Evolutionary conservation across 1,140 invertebrate genomes (phyloP), one percentile per base, ranked within the genome.

Genomic region (Steinernema feltiae): DNA sequence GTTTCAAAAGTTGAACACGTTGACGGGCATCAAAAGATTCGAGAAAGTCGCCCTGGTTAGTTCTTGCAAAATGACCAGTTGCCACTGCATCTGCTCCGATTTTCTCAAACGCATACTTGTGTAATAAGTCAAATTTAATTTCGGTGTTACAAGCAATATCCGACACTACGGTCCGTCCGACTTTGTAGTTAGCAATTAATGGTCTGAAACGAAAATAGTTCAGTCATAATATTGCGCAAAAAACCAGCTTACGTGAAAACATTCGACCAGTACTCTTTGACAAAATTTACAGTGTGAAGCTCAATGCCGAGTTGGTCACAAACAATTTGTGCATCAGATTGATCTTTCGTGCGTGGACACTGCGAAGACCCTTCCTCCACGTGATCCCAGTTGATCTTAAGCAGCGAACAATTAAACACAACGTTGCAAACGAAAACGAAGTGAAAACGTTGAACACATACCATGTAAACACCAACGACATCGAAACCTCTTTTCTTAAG

Each of bases 221-320:
- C 7, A 74, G 21, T 15, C 76, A 32, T 48, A 46, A 46, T 70
- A 35, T 24, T 0, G 27, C 24, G 41, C n/a, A 12, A 71, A 48
- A 30, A n/a, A n/a, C n/a, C n/a, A n/a, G n/a, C n/a, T 77, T 88
- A 93, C 92, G 89, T 90, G 86, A 98, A 98, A 0, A 98, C 94
- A 82, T 93, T 90, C 87, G 93, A 94, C 96, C 96, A 98, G 88
- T 98, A 99, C 85, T 97, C 91, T 87, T 96, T 97, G 0, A 96
- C 93, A 89, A 97, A 97, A 88, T 95, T 92, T 0, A 94, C 92
- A 71, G 88, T 87, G 74, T 87, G 73, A 32, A 91, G 87, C 31
- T 88, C 87, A 82, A 99, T 93, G 76, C 91, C 87, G 46, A 99
- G 88, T 86, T 90, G 90, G 76, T 91, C 87, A 86, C 93, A 95